These are phyloP conservation scores for Zaprionus ghesquierei DNA, from an alignment of 1,140 invertebrate genomes.

Conservation along the genomic window DNA sequence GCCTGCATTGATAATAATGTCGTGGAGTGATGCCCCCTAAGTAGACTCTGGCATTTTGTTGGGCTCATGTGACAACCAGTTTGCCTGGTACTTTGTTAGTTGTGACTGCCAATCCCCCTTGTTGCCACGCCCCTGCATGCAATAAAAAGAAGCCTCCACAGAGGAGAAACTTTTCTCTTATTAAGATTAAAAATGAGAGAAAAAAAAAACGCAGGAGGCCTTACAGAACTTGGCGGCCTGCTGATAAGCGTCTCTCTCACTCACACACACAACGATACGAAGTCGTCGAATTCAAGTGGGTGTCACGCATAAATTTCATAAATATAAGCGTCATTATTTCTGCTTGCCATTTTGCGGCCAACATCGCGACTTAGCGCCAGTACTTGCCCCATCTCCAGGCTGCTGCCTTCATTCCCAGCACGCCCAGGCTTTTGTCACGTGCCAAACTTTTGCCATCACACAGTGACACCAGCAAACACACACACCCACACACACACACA, in stretches of 20 bases:
- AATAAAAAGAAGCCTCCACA: conserved; percentile 64
- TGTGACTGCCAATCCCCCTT: conserved; percentile 20
- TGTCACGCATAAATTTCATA: conserved; percentile 81
- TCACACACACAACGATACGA: conserved; percentile 30
- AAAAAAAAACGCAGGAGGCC: conserved; percentile 38
- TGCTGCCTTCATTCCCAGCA: background rate
- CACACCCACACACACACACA: background rate
- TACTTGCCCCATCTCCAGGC: conserved; percentile 8
- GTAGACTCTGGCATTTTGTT: conserved; percentile 1
- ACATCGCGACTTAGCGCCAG: conserved; percentile 48
- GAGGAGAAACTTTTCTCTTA: conserved; percentile 60
- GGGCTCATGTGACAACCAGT: conserved; percentile 59
- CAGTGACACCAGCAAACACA: conserved; percentile 1
- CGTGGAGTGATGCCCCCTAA: background rate
- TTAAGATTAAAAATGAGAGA: conserved; percentile 76
- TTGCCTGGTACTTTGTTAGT: conserved; percentile 44
- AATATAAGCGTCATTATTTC: conserved; percentile 79
- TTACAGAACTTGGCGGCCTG: conserved; percentile 56
- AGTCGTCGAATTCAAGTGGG: conserved; percentile 66
- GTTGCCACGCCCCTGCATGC: background rate
- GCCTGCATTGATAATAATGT: conserved; percentile 64
- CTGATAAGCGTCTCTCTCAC: conserved; percentile 61
- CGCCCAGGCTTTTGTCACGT: conserved; percentile 68
- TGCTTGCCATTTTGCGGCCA: conserved; percentile 67
- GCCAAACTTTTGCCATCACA: conserved; percentile 61